Conservation (phyloP, 2,113 vertebrate species). For the Chiloscyllium plagiosum region DNA sequence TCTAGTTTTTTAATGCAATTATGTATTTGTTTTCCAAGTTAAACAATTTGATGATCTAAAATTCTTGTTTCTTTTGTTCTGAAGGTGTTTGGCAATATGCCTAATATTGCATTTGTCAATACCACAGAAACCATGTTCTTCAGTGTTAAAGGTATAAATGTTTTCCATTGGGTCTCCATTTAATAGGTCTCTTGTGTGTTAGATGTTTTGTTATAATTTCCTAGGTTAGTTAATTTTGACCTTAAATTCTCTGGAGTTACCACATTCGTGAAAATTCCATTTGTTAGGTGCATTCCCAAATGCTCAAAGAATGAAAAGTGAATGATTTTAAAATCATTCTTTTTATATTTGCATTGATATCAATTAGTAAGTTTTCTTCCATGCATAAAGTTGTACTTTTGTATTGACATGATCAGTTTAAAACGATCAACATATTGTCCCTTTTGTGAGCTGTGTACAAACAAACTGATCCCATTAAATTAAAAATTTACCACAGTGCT, state of each 20-base stretch:
- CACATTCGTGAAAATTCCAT: neutral
- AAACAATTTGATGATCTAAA: too few relatives aligned
- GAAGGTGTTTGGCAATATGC: neutral
- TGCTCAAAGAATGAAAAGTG: neutral
- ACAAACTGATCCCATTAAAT: neutral
- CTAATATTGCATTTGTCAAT: neutral
- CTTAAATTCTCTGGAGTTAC: conserved; percentile 6
- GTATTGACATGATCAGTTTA: neutral
- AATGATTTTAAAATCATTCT: neutral
- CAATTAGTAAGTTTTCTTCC: neutral
- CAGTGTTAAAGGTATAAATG: neutral
- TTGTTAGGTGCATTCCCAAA: neutral
- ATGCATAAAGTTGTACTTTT: neutral
- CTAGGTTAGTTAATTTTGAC: neutral
- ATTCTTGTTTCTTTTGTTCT: neutral
- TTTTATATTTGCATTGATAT: neutral
- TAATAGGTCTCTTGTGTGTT: neutral
- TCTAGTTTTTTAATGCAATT: neutral
- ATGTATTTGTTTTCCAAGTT: neutral
- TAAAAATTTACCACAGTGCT: neutral
- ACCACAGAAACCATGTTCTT: neutral
- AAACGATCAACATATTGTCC: neutral
- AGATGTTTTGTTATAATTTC: neutral
- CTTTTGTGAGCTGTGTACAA: neutral
- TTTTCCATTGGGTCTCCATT: neutral